Evolutionary conservation across 2,113 vertebrate genomes (phyloP).

Genomic region (Taurulus bubalis): DNA sequence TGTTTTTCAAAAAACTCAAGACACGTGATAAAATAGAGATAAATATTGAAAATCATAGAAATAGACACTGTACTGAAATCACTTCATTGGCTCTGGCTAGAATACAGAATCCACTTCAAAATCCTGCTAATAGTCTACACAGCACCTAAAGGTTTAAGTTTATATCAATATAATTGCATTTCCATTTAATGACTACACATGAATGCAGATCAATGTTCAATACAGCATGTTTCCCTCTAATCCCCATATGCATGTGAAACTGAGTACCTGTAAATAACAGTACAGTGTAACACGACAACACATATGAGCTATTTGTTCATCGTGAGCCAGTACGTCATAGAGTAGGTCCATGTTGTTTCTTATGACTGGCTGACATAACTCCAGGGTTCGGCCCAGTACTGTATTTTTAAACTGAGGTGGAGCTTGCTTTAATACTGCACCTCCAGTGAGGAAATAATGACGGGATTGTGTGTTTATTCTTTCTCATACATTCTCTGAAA

Average conservation of each 20-base stretch:
- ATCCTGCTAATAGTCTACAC: too few species aligned
- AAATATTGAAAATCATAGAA: too few species aligned
- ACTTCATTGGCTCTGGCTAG: too few species aligned
- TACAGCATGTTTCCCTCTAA: not conserved
- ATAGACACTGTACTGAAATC: too few species aligned
- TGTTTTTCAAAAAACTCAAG: too few species aligned
- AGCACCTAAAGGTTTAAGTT: too few species aligned
- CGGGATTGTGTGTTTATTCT: not conserved
- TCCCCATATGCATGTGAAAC: not conserved
- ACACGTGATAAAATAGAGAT: too few species aligned
- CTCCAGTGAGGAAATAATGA: not conserved
- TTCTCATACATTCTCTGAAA: not conserved
- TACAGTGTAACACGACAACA: constrained; percentile 4
- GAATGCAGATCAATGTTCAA: constrained; percentile 2
- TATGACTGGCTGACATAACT: constrained; percentile 19
- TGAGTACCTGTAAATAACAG: not conserved
- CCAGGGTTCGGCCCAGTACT: not conserved
- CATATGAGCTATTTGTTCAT: not conserved
- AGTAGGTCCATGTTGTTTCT: too few species aligned
- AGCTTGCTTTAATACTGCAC: constrained; percentile 5
- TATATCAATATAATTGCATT: too few species aligned
- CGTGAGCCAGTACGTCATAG: not conserved
- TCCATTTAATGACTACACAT: too few species aligned
- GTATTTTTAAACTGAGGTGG: constrained; percentile 15
- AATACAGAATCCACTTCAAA: too few species aligned